Evolutionary conservation across 1,140 invertebrate genomes (phyloP).

Genomic region (Neocloeon triangulifer): DNA sequence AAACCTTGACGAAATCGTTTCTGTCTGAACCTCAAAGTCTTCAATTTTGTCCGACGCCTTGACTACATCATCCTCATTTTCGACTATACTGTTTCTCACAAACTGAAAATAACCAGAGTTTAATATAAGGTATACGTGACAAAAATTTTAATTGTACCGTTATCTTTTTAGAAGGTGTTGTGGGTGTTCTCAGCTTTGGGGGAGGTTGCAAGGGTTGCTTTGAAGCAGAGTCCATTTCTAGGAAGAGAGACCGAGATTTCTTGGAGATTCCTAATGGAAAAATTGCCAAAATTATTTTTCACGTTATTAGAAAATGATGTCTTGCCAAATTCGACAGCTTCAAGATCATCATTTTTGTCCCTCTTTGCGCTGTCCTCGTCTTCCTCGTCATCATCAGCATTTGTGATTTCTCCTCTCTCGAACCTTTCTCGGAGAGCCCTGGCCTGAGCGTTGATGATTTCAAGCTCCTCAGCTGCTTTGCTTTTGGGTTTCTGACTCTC

Average conservation of each 20-base stretch:
- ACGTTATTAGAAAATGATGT: conserved; percentile 2
- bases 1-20: conserved; percentile 61
- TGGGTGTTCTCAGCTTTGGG: no score
- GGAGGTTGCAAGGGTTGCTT: conserved; percentile 18
- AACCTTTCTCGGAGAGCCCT: conserved; percentile 57
- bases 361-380: conserved; percentile 17
- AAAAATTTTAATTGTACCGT: no score
- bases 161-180: no score
- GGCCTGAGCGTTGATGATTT: conserved; percentile 33
- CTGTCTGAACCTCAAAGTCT: conserved; percentile 53
- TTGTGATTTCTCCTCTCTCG: conserved; percentile 48
- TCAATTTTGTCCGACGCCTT: conserved; percentile 42
- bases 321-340: conserved; percentile 61
- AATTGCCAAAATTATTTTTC: conserved; percentile 5
- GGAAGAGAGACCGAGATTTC: conserved; percentile 62
- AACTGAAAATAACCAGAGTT: no score
- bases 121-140: no score
- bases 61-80: conserved; percentile 47
- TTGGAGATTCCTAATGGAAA: conserved; percentile 48
- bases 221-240: conserved; percentile 54
- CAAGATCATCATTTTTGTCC: conserved; percentile 42
- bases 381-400: conserved; percentile 13
- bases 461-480: conserved; percentile 23
- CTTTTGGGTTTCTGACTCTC: conserved; percentile 25
- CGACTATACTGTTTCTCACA: no score